Conservation (phyloP, 1,140 invertebrate genomes). For the Mya arenaria region DNA sequence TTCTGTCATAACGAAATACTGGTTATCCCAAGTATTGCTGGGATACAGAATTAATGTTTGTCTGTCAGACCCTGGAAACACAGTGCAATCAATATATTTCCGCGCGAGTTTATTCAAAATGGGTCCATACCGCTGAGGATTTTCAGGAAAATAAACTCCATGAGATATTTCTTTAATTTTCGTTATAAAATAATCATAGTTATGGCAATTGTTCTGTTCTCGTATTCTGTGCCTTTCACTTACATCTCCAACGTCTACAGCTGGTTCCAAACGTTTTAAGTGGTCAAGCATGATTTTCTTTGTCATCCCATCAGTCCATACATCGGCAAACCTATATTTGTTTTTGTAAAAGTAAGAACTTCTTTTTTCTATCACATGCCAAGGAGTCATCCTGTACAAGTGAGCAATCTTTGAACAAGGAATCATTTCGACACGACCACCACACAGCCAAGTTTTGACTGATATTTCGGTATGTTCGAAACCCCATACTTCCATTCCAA, state of each 20-base stretch:
- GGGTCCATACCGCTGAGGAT: not conserved
- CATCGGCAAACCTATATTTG: not conserved
- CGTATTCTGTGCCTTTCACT: slow-evolving; percentile 9
- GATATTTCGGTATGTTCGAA: slow-evolving; percentile 99
- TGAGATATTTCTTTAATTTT: not conserved
- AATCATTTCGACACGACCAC: slow-evolving; percentile 95
- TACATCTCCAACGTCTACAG: not conserved
- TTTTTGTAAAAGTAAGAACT: slow-evolving; percentile 7
- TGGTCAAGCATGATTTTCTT: not conserved
- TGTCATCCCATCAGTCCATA: slow-evolving; percentile 25
- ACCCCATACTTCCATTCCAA: slow-evolving; percentile 89
- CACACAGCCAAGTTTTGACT: slow-evolving; percentile 99
- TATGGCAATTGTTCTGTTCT: slow-evolving; percentile 23
- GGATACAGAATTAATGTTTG: not conserved
- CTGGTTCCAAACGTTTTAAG: not conserved
- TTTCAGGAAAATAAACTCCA: slow-evolving; percentile 3
- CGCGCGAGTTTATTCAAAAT: not conserved
- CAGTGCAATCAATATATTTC: slow-evolving; percentile 9
- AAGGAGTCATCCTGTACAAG: slow-evolving; percentile 12
- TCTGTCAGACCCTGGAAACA: not conserved
- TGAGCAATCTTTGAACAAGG: slow-evolving; percentile 99
- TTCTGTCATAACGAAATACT: slow-evolving; percentile 37
- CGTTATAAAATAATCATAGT: slow-evolving; percentile 34
- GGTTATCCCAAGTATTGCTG: not conserved
- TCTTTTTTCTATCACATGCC: not conserved